These are phyloP conservation scores for Mus caroli DNA, from an alignment of 2,797 vertebrate genomes.

Conservation along the genomic window DNA sequence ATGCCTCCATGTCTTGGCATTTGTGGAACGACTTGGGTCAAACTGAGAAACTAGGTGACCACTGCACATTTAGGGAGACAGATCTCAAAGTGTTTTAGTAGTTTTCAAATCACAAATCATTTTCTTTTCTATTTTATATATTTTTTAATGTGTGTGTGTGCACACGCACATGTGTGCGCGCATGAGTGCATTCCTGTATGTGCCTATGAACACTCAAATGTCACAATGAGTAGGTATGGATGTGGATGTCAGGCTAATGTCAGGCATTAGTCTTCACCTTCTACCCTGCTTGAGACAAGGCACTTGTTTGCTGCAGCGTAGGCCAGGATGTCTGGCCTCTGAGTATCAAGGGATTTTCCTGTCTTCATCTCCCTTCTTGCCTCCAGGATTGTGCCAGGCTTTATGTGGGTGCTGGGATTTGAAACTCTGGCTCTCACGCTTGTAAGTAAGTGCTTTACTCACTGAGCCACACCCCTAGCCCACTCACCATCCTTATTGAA, in stretches of 20 bases:
- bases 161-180: no score
- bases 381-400: not conserved
- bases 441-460: not conserved
- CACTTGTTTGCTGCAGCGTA: not conserved
- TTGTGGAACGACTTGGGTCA: not conserved
- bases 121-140: not conserved
- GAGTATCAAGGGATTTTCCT: not conserved
- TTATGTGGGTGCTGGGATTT: not conserved
- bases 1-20: rapidly evolving
- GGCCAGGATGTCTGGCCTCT: not conserved
- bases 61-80: no score
- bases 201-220: no score
- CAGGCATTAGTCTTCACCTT: not conserved
- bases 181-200: no score
- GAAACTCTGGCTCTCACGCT: not conserved
- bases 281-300: not conserved
- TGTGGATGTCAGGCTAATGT: not conserved
- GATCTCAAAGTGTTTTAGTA: not conserved
- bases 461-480: not conserved
- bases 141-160: not conserved
- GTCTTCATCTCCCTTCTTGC: not conserved
- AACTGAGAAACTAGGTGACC: not conserved
- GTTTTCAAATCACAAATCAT: not conserved
- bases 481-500: not conserved
- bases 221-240: not conserved